Evolutionary conservation across 2,113 vertebrate species (phyloP).

Genomic region (Siphamia tubifer): DNA sequence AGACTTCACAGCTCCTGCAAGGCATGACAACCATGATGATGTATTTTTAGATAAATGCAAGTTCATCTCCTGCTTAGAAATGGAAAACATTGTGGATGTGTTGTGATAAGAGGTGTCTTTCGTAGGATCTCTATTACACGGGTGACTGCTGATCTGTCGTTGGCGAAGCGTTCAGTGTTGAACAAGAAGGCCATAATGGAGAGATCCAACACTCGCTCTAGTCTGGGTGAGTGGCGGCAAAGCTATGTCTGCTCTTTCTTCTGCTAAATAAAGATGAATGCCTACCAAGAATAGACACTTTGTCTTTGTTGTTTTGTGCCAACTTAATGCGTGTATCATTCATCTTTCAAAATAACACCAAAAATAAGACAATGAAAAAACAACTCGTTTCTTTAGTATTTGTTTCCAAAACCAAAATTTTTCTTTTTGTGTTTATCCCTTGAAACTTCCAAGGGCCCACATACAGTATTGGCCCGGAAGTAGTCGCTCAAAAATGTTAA

Average conservation of each 20-base stretch:
- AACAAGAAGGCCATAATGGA: conserved; percentile 98
- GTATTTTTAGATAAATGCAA: conserved; percentile 55
- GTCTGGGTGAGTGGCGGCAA: conserved; percentile 84
- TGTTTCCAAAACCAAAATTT: too few relatives aligned
- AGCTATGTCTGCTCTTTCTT: conserved; percentile 9
- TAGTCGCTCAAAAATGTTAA: too few relatives aligned
- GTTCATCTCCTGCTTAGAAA: conserved; percentile 39
- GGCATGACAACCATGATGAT: conserved; percentile 13
- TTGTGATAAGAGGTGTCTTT: conserved; percentile 52
- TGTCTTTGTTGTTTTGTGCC: not conserved
- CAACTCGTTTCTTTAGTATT: too few relatives aligned
- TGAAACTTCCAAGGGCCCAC: too few relatives aligned
- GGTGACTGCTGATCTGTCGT: conserved; percentile 94
- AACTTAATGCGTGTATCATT: too few relatives aligned
- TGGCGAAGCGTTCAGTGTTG: conserved; percentile 95
- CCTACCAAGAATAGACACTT: conserved; percentile 36
- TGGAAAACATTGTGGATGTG: conserved; percentile 40
- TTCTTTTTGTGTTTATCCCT: too few relatives aligned
- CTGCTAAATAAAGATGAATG: conserved; percentile 37
- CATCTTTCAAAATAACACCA: too few relatives aligned
- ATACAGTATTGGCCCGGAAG: too few relatives aligned
- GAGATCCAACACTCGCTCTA: conserved; percentile 92
- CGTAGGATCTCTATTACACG: conserved; percentile 95
- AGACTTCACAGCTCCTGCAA: conserved; percentile 47
- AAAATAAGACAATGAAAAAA: too few relatives aligned